Evolutionary conservation across 2,113 vertebrate genomes (phyloP).

Genomic region (Elephantulus edwardii): DNA sequence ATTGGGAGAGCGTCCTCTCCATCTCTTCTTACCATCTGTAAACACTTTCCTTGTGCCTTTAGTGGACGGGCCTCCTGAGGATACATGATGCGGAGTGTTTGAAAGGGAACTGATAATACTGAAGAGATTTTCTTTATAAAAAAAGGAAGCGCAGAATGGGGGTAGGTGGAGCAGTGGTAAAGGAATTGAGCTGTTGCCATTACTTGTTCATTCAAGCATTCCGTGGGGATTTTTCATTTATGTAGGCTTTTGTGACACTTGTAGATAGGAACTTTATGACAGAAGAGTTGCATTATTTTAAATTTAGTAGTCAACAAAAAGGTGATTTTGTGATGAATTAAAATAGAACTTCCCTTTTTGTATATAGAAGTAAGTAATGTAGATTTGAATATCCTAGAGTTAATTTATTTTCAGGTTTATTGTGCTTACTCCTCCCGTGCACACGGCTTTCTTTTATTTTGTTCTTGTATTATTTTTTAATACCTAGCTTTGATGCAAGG

Average conservation of each 20-base stretch:
- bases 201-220: background rate
- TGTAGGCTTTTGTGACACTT: conserved; percentile 14
- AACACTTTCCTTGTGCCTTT: conserved; percentile 72
- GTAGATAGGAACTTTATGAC: conserved; percentile 12
- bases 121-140: conserved; percentile 60
- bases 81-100: conserved; percentile 65
- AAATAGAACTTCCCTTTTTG: background rate
- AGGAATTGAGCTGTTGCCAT: conserved; percentile 17
- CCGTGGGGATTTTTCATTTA: conserved; percentile 45
- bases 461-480: conserved; percentile 22
- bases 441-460: conserved; percentile 5
- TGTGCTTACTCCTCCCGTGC: background rate
- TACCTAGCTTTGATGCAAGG: background rate
- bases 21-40: conserved; percentile 74
- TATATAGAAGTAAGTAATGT: conserved; percentile 6
- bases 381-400: conserved; percentile 3
- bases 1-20: background rate
- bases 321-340: background rate
- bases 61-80: conserved; percentile 68
- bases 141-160: conserved; percentile 50
- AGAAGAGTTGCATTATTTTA: conserved; percentile 34
- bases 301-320: conserved; percentile 29
- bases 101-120: conserved; percentile 62
- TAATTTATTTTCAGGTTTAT: conserved; percentile 23
- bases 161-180: conserved; percentile 6